Percentiles rank a stretch among this genome's conserved stretches.
Conservation (phyloP, 2,113 vertebrate genomes). For the Riparia riparia region DNA sequence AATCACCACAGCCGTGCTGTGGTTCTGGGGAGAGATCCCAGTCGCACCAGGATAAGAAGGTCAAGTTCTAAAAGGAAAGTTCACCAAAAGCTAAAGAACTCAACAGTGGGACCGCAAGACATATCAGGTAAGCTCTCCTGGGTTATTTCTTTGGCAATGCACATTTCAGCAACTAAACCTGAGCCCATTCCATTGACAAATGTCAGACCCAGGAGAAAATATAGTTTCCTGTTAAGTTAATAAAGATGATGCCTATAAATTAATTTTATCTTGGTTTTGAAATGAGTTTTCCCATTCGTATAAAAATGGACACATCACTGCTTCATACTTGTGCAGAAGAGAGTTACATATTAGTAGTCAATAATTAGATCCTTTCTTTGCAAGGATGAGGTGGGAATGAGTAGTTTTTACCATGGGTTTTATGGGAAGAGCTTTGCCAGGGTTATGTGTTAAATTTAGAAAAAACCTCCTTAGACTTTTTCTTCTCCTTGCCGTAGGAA, state of each 20-base stretch:
- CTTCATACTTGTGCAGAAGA: neutral
- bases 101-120: neutral
- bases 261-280: neutral
- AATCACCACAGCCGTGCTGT: fast-evolving
- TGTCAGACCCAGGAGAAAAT: neutral
- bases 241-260: neutral
- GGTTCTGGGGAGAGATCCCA: neutral
- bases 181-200: neutral
- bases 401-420: neutral
- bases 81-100: neutral
- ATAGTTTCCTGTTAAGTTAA: neutral
- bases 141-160: neutral
- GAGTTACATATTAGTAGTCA: neutral
- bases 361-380: neutral
- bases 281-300: neutral
- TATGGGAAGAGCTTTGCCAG: neutral
- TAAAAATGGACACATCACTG: neutral
- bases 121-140: neutral
- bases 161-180: neutral
- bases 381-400: neutral
- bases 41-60: neutral
- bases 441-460: neutral
- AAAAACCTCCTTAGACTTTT: neutral
- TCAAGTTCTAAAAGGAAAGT: neutral
- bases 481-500: neutral